A percentile compares a stretch with the other conserved stretches of the same genome.
Conservation (phyloP, 2,888 invertebrate species). For the Epinotia brunnichana region DNA sequence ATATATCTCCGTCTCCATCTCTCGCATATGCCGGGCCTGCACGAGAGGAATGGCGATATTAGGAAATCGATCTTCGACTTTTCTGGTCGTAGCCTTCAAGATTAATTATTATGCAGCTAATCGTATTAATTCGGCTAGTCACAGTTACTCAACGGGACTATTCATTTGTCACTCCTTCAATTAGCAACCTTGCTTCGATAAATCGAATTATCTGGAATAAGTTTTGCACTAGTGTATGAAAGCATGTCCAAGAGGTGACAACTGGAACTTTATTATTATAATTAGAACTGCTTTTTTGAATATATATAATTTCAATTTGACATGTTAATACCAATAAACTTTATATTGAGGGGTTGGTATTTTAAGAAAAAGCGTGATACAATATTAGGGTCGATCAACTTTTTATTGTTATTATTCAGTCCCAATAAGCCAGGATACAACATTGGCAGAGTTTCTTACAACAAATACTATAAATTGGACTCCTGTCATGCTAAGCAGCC, state of each 20-base stretch:
- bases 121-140: slow-evolving; percentile 8
- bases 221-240: too few relatives aligned
- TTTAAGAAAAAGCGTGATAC: too few relatives aligned
- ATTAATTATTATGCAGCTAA: slow-evolving; percentile 15
- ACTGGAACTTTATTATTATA: not conserved
- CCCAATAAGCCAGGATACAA: too few relatives aligned
- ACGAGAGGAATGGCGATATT: not conserved
- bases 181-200: not conserved
- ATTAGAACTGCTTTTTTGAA: too few relatives aligned
- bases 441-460: too few relatives aligned
- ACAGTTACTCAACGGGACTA: not conserved
- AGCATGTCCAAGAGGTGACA: not conserved
- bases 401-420: too few relatives aligned
- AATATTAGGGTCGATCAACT: too few relatives aligned
- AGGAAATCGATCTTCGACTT: not conserved
- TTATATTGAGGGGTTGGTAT: too few relatives aligned
- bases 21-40: not conserved
- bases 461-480: too few relatives aligned
- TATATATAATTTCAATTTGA: too few relatives aligned
- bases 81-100: not conserved
- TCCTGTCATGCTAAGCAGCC: too few relatives aligned
- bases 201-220: not conserved
- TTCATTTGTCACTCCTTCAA: slow-evolving; percentile 16
- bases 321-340: too few relatives aligned
- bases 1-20: not conserved